phyloP scores from a whole-genome alignment of 2,888 invertebrate species.

The Agonopterix alstromeriana region DNA sequence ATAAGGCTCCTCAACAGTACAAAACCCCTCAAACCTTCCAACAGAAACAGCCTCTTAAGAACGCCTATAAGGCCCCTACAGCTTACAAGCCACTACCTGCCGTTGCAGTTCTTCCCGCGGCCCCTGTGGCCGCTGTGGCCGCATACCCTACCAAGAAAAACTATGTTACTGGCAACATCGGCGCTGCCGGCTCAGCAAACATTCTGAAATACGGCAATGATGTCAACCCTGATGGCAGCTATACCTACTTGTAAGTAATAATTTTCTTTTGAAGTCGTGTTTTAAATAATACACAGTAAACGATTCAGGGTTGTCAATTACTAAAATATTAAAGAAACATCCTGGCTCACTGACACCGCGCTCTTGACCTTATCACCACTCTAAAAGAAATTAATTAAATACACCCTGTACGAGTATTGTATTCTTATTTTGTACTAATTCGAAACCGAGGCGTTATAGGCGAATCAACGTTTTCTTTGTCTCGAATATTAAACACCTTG shows the following conservation, averaged over 20 bases:
- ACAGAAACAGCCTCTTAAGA: not conserved
- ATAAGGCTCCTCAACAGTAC: not conserved
- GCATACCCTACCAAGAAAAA: not conserved
- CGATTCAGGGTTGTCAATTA: too few species aligned
- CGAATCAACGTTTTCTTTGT: too few species aligned
- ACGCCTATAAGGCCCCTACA: not conserved
- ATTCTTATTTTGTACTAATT: too few species aligned
- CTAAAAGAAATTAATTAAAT: too few species aligned
- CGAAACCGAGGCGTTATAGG: too few species aligned
- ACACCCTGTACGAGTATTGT: too few species aligned
- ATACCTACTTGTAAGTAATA: constrained; percentile 67
- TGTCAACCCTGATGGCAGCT: constrained; percentile 70
- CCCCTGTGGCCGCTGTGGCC: not conserved
- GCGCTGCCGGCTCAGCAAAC: constrained; percentile 31
- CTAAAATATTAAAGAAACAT: too few species aligned
- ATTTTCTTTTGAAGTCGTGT: not conserved
- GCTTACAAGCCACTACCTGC: not conserved
- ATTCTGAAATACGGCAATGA: constrained; percentile 59
- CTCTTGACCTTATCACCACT: too few species aligned
- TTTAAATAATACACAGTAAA: too few species aligned
- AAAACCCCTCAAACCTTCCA: not conserved
- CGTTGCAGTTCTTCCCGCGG: not conserved
- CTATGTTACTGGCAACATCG: not conserved
- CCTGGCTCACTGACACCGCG: too few species aligned
- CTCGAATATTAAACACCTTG: too few species aligned